phyloP scores from a whole-genome alignment of 2,888 invertebrate species.

The Heliconius ethilla region DNA sequence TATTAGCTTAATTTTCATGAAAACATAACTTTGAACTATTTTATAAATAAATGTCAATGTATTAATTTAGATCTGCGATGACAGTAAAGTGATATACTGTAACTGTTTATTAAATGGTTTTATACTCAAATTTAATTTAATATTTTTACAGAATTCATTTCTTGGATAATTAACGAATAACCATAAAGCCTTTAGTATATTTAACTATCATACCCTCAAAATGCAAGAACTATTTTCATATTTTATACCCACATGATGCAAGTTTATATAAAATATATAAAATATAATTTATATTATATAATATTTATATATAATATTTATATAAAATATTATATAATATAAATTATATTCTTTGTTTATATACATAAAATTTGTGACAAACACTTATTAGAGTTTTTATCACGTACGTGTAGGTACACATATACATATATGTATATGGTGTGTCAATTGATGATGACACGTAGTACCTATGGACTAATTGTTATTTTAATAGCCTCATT shows the following conservation, averaged over 20 bases:
- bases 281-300: too few relatives aligned
- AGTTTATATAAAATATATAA: too few relatives aligned
- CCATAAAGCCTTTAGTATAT: background rate
- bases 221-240: background rate
- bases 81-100: background rate
- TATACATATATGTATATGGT: background rate
- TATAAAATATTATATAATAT: too few relatives aligned
- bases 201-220: background rate
- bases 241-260: background rate
- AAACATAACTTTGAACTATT: background rate
- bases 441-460: background rate
- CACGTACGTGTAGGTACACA: background rate
- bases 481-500: background rate
- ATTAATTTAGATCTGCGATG: background rate
- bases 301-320: too few relatives aligned
- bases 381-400: constrained; percentile 14
- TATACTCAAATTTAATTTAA: background rate
- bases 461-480: background rate
- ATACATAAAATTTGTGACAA: background rate
- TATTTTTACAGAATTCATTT: too few relatives aligned
- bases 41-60: background rate
- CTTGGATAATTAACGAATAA: background rate
- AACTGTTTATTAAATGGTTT: background rate
- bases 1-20: background rate
- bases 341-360: background rate